Base-by-base conservation (phyloP, 2,113 vertebrate genomes). In the Silurus meridionalis region DNA sequence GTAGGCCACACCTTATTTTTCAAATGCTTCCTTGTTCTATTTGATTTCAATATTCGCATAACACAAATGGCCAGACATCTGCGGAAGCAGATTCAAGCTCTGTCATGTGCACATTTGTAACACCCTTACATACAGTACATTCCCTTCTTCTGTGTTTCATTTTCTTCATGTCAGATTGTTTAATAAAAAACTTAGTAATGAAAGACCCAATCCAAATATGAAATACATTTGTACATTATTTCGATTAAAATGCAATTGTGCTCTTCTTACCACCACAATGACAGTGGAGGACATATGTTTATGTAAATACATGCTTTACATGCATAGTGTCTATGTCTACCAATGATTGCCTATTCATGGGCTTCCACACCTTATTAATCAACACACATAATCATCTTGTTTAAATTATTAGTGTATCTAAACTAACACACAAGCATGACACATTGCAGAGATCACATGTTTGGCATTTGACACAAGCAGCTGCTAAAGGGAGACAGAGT, bases 401-500 rank as follows among this genome's bases (percentile, higher is more conserved):
- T 28, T 74, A 52, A 69, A 58, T 63, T 21, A 21, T 67, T 11
- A 81, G 55, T 64, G 53, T 88, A 86, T 89, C 87, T 80, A 88
- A 91, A 91, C 23, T 79, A 55, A 77, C 89, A 91, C 83, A 85
- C 88, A 80, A 89, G 84, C 89, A 83, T 88, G 90, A 81, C 46
- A 79, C 10, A 91, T 87, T 84, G 72, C 86, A 61, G 78, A 37
- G 7, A 80, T 83, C 83, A 82, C 66, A 80, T 8, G 78, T 84
- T 55, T 87, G 80, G 89, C 90, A 84, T 90, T 91, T 90, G 91
- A 91, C 90, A 91, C 89, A 19, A 91, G 94, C 93, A 94, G 93
- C 91, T 94, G 94, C 63, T 79, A 46, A 75, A 19, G 46, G 75
- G 21, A 64, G 37, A 21, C 21, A 61, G 46, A n/a, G 52, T 37